phyloP scores from a whole-genome alignment of 2,888 invertebrate genomes.

The Oscheius myriophilus region DNA sequence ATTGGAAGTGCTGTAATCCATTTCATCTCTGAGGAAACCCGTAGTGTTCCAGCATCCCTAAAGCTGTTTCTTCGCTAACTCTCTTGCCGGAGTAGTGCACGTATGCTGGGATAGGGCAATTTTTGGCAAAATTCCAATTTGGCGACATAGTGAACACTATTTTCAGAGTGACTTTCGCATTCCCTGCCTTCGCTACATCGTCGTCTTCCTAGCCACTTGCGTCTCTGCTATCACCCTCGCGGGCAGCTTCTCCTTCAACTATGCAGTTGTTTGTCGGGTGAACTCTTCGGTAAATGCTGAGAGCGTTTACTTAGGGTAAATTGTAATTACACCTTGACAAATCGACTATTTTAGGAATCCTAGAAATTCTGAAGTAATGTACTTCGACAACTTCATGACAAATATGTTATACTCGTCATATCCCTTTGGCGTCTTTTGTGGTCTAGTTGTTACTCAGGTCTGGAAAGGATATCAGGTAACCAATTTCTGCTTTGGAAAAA shows the following conservation, averaged over 20 bases:
- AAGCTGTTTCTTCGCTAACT: no score
- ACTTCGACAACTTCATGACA: slow-evolving; percentile 1
- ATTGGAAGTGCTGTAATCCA: no score
- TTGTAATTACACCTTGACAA: not conserved
- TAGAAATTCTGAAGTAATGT: slow-evolving; percentile 15
- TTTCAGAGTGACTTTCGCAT: slow-evolving; percentile 5
- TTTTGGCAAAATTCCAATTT: no score
- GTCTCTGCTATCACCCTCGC: slow-evolving; percentile 16
- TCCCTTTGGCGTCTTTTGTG: slow-evolving; percentile 14
- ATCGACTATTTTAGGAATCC: slow-evolving; percentile 4
- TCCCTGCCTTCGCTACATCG: slow-evolving; percentile 9
- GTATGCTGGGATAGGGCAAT: no score
- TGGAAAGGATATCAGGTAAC: slow-evolving; percentile 23
- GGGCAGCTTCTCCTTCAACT: slow-evolving; percentile 22
- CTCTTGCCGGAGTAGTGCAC: no score
- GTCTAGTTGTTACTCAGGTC: slow-evolving; percentile 3
- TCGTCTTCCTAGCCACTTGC: slow-evolving; percentile 18
- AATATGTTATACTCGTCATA: slow-evolving; percentile 12
- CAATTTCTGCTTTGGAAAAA: not conserved
- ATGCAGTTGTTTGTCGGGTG: slow-evolving; percentile 23
- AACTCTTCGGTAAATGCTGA: slow-evolving; percentile 14
- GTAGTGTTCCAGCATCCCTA: no score
- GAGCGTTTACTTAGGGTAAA: slow-evolving; percentile 13
- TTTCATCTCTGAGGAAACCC: no score
- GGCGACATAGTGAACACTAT: no score